These are phyloP conservation scores for Prionailurus viverrinus DNA, from an alignment of 2,113 vertebrate genomes.

Conservation along the genomic window DNA sequence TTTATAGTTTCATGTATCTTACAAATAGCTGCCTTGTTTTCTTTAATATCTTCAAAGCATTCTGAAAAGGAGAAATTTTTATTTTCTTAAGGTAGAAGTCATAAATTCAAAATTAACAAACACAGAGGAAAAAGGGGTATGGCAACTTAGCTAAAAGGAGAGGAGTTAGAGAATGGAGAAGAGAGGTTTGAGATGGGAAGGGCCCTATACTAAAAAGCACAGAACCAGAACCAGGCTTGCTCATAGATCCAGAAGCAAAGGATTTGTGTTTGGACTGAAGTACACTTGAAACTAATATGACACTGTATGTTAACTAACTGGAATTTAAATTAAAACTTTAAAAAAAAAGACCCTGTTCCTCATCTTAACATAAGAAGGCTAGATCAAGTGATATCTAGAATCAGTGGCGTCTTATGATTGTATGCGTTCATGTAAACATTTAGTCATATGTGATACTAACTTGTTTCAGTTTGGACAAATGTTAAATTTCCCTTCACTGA, in stretches of 20 bases:
- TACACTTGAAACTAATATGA: neutral
- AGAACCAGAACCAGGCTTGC: neutral
- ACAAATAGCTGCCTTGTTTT: slow-evolving; percentile 80
- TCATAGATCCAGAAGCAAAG: neutral
- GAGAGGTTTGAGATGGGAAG: neutral
- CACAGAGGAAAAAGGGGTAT: neutral
- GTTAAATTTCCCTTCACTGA: slow-evolving; percentile 36
- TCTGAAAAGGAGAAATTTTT: slow-evolving; percentile 82
- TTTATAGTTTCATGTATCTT: slow-evolving; percentile 84
- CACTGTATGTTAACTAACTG: neutral
- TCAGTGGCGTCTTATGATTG: neutral
- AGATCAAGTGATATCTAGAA: neutral
- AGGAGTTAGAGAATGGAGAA: slow-evolving; percentile 16
- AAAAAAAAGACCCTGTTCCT: neutral
- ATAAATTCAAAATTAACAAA: slow-evolving; percentile 71
- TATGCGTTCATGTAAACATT: slow-evolving; percentile 43
- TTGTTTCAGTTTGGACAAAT: slow-evolving; percentile 41
- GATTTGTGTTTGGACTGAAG: neutral
- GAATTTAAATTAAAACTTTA: neutral
- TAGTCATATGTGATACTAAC: slow-evolving; percentile 2
- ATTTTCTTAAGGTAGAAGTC: slow-evolving; percentile 51
- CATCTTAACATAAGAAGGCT: slow-evolving; percentile 7
- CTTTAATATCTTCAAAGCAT: slow-evolving; percentile 77
- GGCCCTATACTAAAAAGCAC: neutral
- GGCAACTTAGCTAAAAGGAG: slow-evolving; percentile 23